Evolutionary conservation across 2,797 vertebrate genomes (phyloP).

Genomic region (Myoxocephalus aenaeus): DNA sequence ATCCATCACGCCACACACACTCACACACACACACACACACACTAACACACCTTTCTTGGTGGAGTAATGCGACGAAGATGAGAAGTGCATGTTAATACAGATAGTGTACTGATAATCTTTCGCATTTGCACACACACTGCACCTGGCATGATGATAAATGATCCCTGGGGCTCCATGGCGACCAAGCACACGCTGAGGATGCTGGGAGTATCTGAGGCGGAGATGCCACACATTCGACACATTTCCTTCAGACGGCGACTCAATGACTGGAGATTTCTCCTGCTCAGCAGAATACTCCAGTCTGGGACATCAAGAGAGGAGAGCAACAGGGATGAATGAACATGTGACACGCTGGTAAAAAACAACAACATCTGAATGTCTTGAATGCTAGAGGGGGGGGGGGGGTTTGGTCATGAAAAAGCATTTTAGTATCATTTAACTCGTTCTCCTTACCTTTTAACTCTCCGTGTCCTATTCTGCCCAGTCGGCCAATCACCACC

Average conservation of each 20-base stretch:
- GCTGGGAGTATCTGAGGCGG: constrained; percentile 96
- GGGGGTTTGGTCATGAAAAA: not conserved
- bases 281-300: constrained; percentile 97
- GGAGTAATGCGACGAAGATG: constrained; percentile 15
- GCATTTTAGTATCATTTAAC: not conserved
- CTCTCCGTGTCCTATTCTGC: constrained; percentile 97
- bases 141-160: constrained; percentile 99
- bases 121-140: constrained; percentile 29
- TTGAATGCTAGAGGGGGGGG: not conserved
- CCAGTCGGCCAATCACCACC: constrained; percentile 97
- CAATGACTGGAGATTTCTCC: constrained; percentile 95
- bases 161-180: constrained; percentile 98
- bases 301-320: constrained; percentile 79
- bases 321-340: constrained; percentile 4
- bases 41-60: constrained; percentile 23
- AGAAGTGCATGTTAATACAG: constrained; percentile 26
- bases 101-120: constrained; percentile 34
- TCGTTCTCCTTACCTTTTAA: constrained; percentile 89
- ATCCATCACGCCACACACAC: constrained; percentile 64
- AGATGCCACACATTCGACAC: constrained; percentile 99
- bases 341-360: not conserved
- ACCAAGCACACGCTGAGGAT: constrained; percentile 98
- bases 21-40: constrained; percentile 2
- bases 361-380: not conserved
- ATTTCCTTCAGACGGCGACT: constrained; percentile 97